Evolutionary conservation across 2,888 invertebrate species (phyloP).

Genomic region (Pachycephus smyrnensis): DNA sequence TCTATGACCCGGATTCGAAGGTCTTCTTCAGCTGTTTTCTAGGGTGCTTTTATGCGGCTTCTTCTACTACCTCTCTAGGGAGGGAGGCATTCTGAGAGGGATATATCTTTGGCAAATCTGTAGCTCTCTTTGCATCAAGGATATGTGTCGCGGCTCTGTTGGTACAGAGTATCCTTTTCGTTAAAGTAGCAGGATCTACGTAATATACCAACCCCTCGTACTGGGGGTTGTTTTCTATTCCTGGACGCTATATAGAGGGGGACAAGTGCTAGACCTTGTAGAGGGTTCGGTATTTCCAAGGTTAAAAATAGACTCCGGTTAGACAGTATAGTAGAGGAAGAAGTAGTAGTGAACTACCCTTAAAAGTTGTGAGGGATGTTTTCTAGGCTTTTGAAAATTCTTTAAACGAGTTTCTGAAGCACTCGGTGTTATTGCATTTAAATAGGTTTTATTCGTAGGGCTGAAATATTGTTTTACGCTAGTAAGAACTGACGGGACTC

Average conservation of each 20-base stretch:
- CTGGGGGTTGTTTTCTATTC: neutral
- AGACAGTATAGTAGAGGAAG: neutral
- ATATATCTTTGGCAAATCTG: neutral
- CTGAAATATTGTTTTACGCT: neutral
- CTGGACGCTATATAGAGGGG: neutral
- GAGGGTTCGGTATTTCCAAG: neutral
- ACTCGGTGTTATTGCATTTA: neutral
- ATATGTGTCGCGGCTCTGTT: neutral
- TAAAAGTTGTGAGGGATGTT: neutral
- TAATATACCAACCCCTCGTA: neutral
- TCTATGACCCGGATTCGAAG: conserved; percentile 42
- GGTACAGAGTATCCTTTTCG: neutral
- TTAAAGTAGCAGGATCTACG: neutral
- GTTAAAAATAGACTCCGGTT: neutral
- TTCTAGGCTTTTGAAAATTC: no score
- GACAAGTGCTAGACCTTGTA: neutral
- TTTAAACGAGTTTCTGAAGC: neutral
- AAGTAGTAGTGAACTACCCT: neutral
- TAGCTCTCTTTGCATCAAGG: neutral
- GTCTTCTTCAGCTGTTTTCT: conserved; percentile 33
- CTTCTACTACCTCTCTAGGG: neutral
- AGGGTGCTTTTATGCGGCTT: neutral
- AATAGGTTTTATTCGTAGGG: neutral
- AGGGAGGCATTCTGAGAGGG: neutral
- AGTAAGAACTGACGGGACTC: neutral